A percentile compares a stretch with the other conserved stretches of the same genome.
phyloP scores from a whole-genome alignment of 1,140 invertebrate genomes.

The Lutraria rhynchaena region DNA sequence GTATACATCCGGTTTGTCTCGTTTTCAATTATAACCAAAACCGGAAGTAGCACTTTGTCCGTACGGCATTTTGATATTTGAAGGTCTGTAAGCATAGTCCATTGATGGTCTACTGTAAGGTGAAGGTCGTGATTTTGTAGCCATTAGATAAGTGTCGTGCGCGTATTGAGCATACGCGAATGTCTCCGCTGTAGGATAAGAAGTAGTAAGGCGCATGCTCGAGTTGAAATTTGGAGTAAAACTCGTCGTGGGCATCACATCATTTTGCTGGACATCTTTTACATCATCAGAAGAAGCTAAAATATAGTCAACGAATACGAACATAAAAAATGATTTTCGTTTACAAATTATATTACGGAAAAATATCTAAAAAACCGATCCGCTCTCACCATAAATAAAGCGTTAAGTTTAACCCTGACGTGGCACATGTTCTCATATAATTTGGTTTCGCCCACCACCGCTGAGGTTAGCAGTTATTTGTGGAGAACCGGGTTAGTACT shows the following conservation, averaged over 20 bases:
- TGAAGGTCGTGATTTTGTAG: slow-evolving; percentile 62
- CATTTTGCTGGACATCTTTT: slow-evolving; percentile 54
- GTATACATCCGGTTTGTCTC: too few relatives aligned
- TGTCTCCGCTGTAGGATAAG: slow-evolving; percentile 60
- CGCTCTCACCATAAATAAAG: too few relatives aligned
- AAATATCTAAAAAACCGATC: too few relatives aligned
- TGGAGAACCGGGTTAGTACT: too few relatives aligned
- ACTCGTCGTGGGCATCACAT: slow-evolving; percentile 49
- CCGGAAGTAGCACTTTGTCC: slow-evolving; percentile 54
- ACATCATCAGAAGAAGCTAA: slow-evolving; percentile 63
- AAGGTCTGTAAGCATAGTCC: slow-evolving; percentile 65
- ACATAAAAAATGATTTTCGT: too few relatives aligned
- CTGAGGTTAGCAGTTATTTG: too few relatives aligned
- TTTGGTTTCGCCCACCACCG: too few relatives aligned
- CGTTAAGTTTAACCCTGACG: too few relatives aligned
- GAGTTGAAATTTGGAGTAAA: slow-evolving; percentile 57
- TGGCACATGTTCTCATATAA: too few relatives aligned
- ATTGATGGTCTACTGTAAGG: slow-evolving; percentile 62
- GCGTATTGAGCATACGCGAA: slow-evolving; percentile 65
- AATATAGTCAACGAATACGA: too few relatives aligned
- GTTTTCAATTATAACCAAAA: slow-evolving; percentile 64
- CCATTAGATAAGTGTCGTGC: slow-evolving; percentile 69
- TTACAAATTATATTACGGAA: too few relatives aligned
- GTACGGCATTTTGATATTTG: slow-evolving; percentile 63
- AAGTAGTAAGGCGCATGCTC: slow-evolving; percentile 60